A percentile compares a stretch with the other conserved stretches of the same genome.
phyloP scores from a whole-genome alignment of 1,140 invertebrate genomes.

The Oryctes rhinoceros region DNA sequence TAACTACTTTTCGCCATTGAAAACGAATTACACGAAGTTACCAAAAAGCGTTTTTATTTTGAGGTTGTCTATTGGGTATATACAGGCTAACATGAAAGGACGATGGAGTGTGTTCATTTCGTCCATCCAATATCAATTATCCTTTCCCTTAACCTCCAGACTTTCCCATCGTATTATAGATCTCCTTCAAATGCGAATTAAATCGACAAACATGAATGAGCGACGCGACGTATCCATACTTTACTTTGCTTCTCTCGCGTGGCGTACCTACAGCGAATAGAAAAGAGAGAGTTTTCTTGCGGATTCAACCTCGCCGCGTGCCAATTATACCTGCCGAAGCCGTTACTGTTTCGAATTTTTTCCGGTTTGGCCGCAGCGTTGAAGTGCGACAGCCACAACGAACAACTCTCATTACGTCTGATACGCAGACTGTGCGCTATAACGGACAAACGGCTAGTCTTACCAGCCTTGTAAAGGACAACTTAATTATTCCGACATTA shows the following conservation, averaged over 20 bases:
- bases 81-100: too few relatives aligned
- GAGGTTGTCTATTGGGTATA: too few relatives aligned
- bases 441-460: conserved; percentile 2
- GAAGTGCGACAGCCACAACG: background rate
- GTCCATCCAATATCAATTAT: too few relatives aligned
- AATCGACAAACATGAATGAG: background rate
- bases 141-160: too few relatives aligned
- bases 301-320: background rate
- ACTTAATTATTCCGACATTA: conserved; percentile 4
- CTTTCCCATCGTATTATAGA: too few relatives aligned
- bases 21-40: too few relatives aligned
- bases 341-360: conserved; percentile 12
- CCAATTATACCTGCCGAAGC: background rate
- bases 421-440: background rate
- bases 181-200: background rate
- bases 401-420: conserved; percentile 13
- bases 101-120: too few relatives aligned
- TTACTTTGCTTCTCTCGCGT: background rate
- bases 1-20: too few relatives aligned
- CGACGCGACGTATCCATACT: background rate
- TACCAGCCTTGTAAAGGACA: background rate
- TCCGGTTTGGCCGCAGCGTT: background rate
- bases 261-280: background rate
- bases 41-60: too few relatives aligned
- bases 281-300: conserved; percentile 13